Evolutionary conservation across 2,888 invertebrate genomes (phyloP), one percentile per base, ranked within the genome.

Genomic region (Fabriciana adippe): DNA sequence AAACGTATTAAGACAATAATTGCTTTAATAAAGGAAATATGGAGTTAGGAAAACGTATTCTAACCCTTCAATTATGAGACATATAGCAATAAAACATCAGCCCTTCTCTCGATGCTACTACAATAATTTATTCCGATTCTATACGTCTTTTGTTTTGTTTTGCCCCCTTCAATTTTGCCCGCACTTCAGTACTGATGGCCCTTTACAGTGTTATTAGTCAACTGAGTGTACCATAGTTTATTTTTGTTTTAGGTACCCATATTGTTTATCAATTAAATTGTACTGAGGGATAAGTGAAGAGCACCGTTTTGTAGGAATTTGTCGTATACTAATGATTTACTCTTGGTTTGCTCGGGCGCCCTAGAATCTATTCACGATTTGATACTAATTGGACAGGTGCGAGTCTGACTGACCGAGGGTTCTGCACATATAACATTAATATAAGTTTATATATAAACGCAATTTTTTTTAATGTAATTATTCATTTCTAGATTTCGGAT

Each of bases 201-300:
- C 89, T 89, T 87, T 83, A 80, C 82, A 84, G 85, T 81, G 84
- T 83, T 86, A 85, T 87, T 86, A 86, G 83, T 85, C 83, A 85
- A 86, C 82, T 79, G 81, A 82, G 79, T 79, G 77, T 76, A 76
- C 74, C 75, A 72, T 74, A 76, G 79, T 80, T 80, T 79, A 78
- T 79, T 81, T 83, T 82, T 79, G 78, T 80, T 78, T 79, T 79
- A 77, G 73, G 72, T 76, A 72, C 76, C 73, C 76, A 76, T 77
- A 78, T 81, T 78, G 76, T 78, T 76, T 69, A 71, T 66, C 71
- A 73, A 75, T 74, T 71, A 75, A 73, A 71, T 72, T 68, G 51
- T 71, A 66, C 72, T 70, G 64, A 74, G 76, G 73, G 68, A 57
- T 62, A 51, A 48, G 51, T 64, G 48, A 54, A 66, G 64, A 57